Base-by-base conservation (phyloP, 2,888 invertebrate genomes). In the Taenaris catops region DNA sequence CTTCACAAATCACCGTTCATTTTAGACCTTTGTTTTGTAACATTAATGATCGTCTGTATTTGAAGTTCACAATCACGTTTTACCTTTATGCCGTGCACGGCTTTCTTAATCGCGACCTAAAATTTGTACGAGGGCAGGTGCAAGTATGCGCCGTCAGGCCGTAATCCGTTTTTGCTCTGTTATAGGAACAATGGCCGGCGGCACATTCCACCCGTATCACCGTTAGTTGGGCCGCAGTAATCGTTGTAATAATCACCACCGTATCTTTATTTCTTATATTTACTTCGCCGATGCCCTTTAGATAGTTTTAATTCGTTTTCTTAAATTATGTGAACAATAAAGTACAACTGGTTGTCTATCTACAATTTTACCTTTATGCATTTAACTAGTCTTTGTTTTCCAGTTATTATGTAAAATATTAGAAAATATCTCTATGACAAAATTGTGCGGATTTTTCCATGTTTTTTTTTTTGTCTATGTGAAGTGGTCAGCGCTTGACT, bases 151-250 rank as follows among this genome's bases (percentile, higher is more conserved):
- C 49, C 55, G 63, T 52, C 55, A 56, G 56, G 57, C 58, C 56
- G 56, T 62, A 69, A 54, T 67, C 66, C 56, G 69, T 75, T 80
- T 79, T 76, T 79, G 69, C 70, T 49, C 49, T 48, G 54, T 53
- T 51, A 52, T 53, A 61, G 63, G 65, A 79, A 81, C 80, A 81
- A 81, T 80, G 75, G 70, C 67, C 68, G 63, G 46, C 51, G 53
- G 55, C 68, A 63, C 83, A 81, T 80, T 78, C 83, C 81, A 59
- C 55, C 62, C 48, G 53, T 58, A 62, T 57, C 75, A 76, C 81
- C 81, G 83, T 81, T 80, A 81, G 51, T 57, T 60, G 59, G 26
- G 47, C 65, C 60, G 53, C 53, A 51, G 64, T 72, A 68, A 73
- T 75, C 65, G 68, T 50, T 46, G 60, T 71, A 55, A 66, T 68